These are phyloP conservation scores for Darevskia mixta DNA, from an alignment of 2,797 vertebrate species.

Conservation along the genomic window DNA sequence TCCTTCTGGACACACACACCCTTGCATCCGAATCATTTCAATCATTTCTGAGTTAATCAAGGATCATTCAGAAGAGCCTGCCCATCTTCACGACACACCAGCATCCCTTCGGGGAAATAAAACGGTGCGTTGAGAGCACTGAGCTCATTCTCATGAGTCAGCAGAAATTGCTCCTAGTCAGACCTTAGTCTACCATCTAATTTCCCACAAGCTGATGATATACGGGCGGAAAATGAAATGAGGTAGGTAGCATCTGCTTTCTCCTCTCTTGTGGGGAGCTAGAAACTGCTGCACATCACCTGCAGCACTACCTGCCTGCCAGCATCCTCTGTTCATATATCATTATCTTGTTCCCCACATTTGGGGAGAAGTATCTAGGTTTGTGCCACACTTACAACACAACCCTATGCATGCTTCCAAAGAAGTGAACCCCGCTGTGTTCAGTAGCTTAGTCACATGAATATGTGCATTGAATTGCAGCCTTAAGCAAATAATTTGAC, in stretches of 20 bases:
- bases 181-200: neutral
- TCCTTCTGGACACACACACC: no score
- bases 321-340: neutral
- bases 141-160: neutral
- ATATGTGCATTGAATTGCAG: neutral
- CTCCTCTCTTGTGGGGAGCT: neutral
- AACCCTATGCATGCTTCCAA: neutral
- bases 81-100: neutral
- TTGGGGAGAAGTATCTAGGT: no score
- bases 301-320: neutral
- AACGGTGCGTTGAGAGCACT: neutral
- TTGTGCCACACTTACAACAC: neutral
- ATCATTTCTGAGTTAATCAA: neutral
- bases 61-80: neutral
- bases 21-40: neutral
- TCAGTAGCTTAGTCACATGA: neutral
- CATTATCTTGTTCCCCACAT: neutral
- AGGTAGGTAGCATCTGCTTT: neutral
- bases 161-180: neutral
- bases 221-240: no score
- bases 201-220: neutral
- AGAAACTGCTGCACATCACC: neutral
- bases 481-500: neutral
- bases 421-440: neutral
- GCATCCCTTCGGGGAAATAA: neutral